Percentiles rank a stretch among this genome's conserved stretches.
These are phyloP conservation scores for Exaiptasia diaphana DNA, from an alignment of 64 coral and sea anemone species.

Conservation along the genomic window DNA sequence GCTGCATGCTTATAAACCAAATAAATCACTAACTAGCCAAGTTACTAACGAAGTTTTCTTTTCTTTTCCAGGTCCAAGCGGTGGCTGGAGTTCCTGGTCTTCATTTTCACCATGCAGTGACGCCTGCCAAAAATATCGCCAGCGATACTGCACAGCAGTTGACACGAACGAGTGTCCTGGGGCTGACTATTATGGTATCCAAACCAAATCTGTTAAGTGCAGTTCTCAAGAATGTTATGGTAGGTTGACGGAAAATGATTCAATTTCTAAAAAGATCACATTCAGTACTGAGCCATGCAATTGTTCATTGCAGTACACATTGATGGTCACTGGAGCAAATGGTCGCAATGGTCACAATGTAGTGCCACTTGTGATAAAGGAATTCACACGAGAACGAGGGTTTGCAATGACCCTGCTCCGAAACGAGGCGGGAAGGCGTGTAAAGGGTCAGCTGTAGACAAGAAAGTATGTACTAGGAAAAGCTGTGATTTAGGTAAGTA, in stretches of 20 bases:
- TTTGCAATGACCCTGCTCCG: constrained; percentile 44
- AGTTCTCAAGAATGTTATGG: constrained; percentile 55
- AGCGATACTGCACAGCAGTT: constrained; percentile 75
- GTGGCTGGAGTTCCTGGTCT: constrained; percentile 77
- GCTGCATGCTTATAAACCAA: no score
- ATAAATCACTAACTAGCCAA: no score
- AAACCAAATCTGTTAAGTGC: constrained; percentile 54
- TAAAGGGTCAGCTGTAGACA: background rate
- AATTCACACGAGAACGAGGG: constrained; percentile 13
- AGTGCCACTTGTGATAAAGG: constrained; percentile 54
- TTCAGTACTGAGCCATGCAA: no score
- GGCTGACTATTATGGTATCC: constrained; percentile 66
- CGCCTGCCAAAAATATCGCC: constrained; percentile 61
- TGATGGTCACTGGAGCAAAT: constrained; percentile 57
- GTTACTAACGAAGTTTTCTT: no score
- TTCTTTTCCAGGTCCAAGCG: constrained; percentile 3
- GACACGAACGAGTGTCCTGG: constrained; percentile 56
- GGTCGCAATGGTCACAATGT: constrained; percentile 36
- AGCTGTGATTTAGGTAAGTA: constrained; percentile 62
- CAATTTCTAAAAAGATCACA: no score
- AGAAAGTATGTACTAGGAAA: constrained; percentile 51
- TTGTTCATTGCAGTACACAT: constrained; percentile 14
- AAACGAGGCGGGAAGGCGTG: constrained; percentile 31
- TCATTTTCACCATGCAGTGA: constrained; percentile 62
- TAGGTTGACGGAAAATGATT: background rate